Evolutionary conservation across 1,140 invertebrate genomes (phyloP), one percentile per base, ranked within the genome.

Genomic region (Arctopsyche grandis): DNA sequence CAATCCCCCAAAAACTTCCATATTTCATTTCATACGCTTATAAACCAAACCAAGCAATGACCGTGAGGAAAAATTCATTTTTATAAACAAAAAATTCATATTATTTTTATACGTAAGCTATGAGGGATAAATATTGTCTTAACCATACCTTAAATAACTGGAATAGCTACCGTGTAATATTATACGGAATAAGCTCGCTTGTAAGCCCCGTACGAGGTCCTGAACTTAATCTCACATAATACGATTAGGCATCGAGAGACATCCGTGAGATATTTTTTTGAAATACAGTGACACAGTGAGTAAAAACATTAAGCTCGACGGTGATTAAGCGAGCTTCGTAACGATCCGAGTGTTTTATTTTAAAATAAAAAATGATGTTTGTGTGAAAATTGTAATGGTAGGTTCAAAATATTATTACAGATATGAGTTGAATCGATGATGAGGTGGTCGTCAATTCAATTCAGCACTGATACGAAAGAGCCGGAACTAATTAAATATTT

Each of bases 241-340:
- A 52, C 74, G 74, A 76, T 76, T 76, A 76, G 22, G 24, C 48
- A 38, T 24, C 26, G 16, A 43, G 29, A 76, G 74, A 76, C 74
- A 76, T 76, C 74, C 74, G 74, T 76, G 74, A 76, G 74, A 76
- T 66, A 63, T 48, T 76, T 76, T 76, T 76, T 48, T 9, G 44
- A 71, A 71, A 66, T 26, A 26, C 22, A 29, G 7, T 60, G 58
- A 60, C 24, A 5, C 19, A 26, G 63, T 29, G 24, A 24, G 24
- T 66, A 66, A 66, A 66, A 66, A 66, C 63, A 66, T 22, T 22
- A 21, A 24, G 48, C 48, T 52, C 48, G 12, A 52, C 48, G 48
- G 48, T 10, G 48, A 52, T 52, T 52, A 52, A 52, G 12, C 12
- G 12, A 52, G 16, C 16, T 66, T 22, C 24, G 24, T 66, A 66